Evolutionary conservation across 2,888 invertebrate species (phyloP).

Genomic region (Yponomeuta malinellus): DNA sequence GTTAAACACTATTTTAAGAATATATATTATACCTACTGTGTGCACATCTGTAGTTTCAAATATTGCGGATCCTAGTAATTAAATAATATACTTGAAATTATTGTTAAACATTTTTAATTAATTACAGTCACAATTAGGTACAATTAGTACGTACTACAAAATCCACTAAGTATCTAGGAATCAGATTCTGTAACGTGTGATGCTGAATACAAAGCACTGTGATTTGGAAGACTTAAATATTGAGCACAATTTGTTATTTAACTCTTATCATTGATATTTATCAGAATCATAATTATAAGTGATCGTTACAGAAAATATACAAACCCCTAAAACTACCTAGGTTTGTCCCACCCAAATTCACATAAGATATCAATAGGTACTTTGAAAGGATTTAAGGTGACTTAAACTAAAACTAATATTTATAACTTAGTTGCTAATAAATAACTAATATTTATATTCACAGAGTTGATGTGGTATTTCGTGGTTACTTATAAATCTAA

Average conservation of each 20-base stretch:
- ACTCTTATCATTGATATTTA: background rate
- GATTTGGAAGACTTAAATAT: constrained; percentile 1
- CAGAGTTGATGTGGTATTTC: constrained; percentile 54
- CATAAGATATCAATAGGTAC: background rate
- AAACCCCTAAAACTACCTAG: background rate
- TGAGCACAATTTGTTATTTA: background rate
- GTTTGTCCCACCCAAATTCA: background rate
- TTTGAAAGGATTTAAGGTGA: background rate
- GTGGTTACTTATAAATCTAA: constrained; percentile 5
- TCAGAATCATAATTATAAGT: background rate
- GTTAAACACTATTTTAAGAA: constrained; percentile 8
- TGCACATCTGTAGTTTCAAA: constrained; percentile 4
- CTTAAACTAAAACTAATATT: constrained; percentile 8
- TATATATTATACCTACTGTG: constrained; percentile 9
- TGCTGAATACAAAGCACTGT: background rate
- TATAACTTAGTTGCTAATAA: constrained; percentile 11
- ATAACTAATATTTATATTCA: constrained; percentile 22
- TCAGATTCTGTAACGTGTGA: background rate
- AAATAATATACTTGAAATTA: background rate
- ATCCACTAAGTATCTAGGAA: background rate
- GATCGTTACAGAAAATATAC: background rate
- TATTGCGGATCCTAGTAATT: background rate
- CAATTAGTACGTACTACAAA: background rate
- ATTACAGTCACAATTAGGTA: constrained; percentile 5
- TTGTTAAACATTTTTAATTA: constrained; percentile 2